These are phyloP conservation scores for Allygus modestus DNA, from an alignment of 2,888 invertebrate genomes.

Conservation along the genomic window DNA sequence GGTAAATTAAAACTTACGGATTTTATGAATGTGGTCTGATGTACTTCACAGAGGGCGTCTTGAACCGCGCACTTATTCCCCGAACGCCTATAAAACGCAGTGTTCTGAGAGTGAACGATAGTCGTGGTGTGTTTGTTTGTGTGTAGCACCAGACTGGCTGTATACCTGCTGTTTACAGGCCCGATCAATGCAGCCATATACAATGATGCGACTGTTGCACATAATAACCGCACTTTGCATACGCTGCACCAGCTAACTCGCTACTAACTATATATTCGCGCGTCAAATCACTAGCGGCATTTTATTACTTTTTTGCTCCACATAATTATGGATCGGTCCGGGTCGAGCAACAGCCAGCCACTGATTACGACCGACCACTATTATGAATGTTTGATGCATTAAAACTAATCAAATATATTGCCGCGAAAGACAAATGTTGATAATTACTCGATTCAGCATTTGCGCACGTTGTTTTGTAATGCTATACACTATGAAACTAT, in stretches of 20 bases:
- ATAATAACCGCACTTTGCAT: conserved; percentile 55
- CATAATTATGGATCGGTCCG: conserved; percentile 33
- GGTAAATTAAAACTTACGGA: too few species aligned
- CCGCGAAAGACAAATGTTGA: conserved; percentile 55
- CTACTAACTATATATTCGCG: conserved; percentile 24
- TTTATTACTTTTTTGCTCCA: conserved; percentile 54
- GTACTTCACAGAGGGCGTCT: background rate
- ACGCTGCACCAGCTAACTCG: conserved; percentile 1
- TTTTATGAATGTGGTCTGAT: too few species aligned
- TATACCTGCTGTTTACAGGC: conserved; percentile 42
- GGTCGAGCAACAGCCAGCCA: background rate
- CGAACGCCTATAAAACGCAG: background rate
- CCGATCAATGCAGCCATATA: conserved; percentile 49
- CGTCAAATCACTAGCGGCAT: conserved; percentile 53
- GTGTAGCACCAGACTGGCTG: conserved; percentile 9
- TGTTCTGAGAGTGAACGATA: background rate
- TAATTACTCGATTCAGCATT: conserved; percentile 54
- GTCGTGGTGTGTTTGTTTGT: background rate
- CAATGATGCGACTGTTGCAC: conserved; percentile 36
- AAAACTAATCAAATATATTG: conserved; percentile 60
- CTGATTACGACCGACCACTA: conserved; percentile 54
- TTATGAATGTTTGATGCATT: conserved; percentile 59
- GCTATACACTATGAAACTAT: conserved; percentile 36
- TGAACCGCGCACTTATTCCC: conserved; percentile 5
- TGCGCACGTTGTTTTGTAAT: conserved; percentile 56